Evolutionary conservation across 2,888 invertebrate species (phyloP).

Genomic region (Molorchus minor): DNA sequence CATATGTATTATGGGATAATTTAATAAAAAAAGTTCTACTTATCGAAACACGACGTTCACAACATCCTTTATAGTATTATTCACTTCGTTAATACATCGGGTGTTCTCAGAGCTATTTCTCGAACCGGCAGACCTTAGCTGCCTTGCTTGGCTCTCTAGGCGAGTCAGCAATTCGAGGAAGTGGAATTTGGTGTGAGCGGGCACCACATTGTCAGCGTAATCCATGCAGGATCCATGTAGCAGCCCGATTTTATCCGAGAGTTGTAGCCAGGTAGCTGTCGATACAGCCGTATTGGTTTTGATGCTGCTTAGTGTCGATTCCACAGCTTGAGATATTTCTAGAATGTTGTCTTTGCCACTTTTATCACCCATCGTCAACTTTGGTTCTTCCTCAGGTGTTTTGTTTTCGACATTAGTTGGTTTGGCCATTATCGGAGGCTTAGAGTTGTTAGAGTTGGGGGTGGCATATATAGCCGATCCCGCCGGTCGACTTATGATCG

Average conservation of each 20-base stretch:
- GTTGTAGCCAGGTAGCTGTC: slow-evolving; percentile 79
- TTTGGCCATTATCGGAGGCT: slow-evolving; percentile 66
- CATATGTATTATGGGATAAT: slow-evolving; percentile 41
- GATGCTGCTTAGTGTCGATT: slow-evolving; percentile 71
- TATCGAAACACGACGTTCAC: slow-evolving; percentile 73
- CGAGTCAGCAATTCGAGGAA: slow-evolving; percentile 79
- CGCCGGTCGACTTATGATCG: slow-evolving; percentile 64
- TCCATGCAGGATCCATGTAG: slow-evolving; percentile 84
- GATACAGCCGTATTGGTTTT: slow-evolving; percentile 66
- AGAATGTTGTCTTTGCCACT: slow-evolving; percentile 67
- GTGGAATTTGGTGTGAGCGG: slow-evolving; percentile 89
- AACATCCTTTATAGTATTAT: slow-evolving; percentile 76
- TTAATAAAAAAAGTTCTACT: slow-evolving; percentile 32
- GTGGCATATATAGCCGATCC: slow-evolving; percentile 81
- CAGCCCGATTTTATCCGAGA: slow-evolving; percentile 82
- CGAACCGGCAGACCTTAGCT: slow-evolving; percentile 74
- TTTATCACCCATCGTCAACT: slow-evolving; percentile 61
- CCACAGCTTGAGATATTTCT: slow-evolving; percentile 73
- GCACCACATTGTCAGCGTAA: slow-evolving; percentile 82
- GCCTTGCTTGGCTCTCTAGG: slow-evolving; percentile 75
- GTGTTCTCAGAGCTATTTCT: slow-evolving; percentile 75
- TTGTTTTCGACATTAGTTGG: slow-evolving; percentile 60
- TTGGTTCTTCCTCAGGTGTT: slow-evolving; percentile 58
- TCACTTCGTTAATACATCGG: slow-evolving; percentile 76
- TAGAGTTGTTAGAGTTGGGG: slow-evolving; percentile 62